Evolutionary conservation across 1,140 invertebrate genomes (phyloP), one percentile per base, ranked within the genome.

Genomic region (Papilio aristodemus): DNA sequence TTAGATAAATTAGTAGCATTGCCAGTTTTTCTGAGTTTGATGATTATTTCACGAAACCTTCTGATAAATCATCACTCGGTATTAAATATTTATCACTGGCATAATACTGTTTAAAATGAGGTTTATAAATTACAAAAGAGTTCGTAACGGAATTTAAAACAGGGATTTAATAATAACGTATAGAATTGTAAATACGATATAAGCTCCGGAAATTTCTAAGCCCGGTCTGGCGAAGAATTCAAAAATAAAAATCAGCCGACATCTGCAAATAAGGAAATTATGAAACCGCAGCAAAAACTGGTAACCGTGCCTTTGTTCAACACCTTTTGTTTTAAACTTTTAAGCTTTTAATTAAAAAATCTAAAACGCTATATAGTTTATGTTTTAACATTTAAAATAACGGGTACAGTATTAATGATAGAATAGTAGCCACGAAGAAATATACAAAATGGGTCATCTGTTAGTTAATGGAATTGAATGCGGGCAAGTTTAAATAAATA

Each of bases 241-340:
- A 85, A 83, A 83, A 76, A 77, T 82, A 84, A 80, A 81, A 82
- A 76, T 71, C 80, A 66, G 75, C 79, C 80, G 76, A 83, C 85
- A 87, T 88, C 78, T 83, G 84, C 78, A 87, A 88, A 87, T 88
- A 90, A 87, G 86, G 84, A 90, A 90, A 88, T 87, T 90, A 87
- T 87, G 78, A 85, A 87, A 85, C 83, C 83, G 80, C 81, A 70
- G 81, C 74, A 79, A 81, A 87, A 83, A 73, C 75, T 71, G 78
- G 77, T 76, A 77, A 81, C 84, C 77, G 84, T 73, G 77, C 80
- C 74, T 87, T 88, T 90, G 86, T 88, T 79, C 73, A 73, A 71
- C 74, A 80, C 84, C 79, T 78, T 86, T 89, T 85, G 83, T 90
- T 85, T 81, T 82, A 82, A 82, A 78, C 81, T 87, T 81, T 80